Conservation (phyloP, 2,113 vertebrate species). For the Irena cyanogastra region DNA sequence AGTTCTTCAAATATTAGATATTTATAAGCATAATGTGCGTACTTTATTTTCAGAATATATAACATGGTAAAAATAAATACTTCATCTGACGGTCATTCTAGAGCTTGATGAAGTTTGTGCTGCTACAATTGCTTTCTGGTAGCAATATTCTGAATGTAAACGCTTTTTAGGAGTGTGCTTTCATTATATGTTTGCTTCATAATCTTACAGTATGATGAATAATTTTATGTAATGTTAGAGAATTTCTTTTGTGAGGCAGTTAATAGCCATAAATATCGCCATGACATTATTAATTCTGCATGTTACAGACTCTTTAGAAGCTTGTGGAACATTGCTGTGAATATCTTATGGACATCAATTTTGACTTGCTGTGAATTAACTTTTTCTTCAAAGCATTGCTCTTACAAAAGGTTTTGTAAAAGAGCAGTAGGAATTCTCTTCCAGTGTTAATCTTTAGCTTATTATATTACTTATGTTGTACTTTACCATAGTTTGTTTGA, state of each 20-base stretch:
- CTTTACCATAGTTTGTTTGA: neutral
- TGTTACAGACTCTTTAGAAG: neutral
- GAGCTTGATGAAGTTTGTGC: neutral
- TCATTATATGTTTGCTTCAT: neutral
- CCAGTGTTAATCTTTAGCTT: neutral
- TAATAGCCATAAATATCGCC: neutral
- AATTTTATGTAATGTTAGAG: neutral
- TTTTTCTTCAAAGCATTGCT: neutral
- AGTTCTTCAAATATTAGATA: neutral
- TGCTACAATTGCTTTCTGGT: neutral
- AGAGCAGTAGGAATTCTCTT: neutral
- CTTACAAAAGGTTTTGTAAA: neutral
- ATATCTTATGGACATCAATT: neutral
- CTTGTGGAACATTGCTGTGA: neutral
- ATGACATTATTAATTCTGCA: neutral
- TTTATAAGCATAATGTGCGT: neutral
- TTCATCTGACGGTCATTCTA: neutral
- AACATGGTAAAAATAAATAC: neutral
- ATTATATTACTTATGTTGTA: neutral
- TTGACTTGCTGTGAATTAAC: neutral
- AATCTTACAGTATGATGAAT: neutral
- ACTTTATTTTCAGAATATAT: neutral
- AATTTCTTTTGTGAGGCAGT: neutral
- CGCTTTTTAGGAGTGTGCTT: neutral
- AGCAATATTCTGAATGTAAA: neutral